phyloP scores from a whole-genome alignment of 2,888 invertebrate genomes.

The Cetonia aurata region DNA sequence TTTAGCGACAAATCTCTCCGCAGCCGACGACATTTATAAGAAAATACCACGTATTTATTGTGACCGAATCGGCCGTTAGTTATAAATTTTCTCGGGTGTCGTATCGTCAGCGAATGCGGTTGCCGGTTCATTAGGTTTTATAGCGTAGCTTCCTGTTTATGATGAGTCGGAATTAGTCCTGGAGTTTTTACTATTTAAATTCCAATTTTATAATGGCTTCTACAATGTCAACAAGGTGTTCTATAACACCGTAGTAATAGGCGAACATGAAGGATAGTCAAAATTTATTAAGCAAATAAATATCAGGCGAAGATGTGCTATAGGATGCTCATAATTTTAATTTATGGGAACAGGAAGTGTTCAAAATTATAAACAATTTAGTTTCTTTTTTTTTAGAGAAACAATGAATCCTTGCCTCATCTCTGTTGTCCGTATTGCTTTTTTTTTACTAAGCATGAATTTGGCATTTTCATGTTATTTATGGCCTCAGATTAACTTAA shows the following conservation, averaged over 20 bases:
- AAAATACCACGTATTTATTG: conserved; percentile 33
- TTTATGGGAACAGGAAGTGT: no score
- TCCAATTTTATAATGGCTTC: conserved; percentile 24
- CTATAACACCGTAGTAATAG: conserved; percentile 6
- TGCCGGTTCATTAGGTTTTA: conserved; percentile 27
- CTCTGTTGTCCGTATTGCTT: no score
- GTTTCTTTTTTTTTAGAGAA: no score
- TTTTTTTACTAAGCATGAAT: no score
- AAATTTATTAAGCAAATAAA: not conserved
- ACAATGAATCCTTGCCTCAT: not conserved
- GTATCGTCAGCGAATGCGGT: not conserved
- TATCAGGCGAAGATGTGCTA: not conserved
- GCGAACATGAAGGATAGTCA: not conserved
- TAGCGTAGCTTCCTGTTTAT: conserved; percentile 28
- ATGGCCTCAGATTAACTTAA: no score
- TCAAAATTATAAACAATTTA: no score
- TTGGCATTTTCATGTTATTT: no score
- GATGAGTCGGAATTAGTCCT: not conserved
- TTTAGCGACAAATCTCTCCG: conserved; percentile 33
- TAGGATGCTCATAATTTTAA: no score
- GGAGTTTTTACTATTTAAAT: conserved; percentile 21
- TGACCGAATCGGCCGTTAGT: conserved; percentile 8
- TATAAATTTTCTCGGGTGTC: conserved; percentile 17
- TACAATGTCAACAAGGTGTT: conserved; percentile 19
- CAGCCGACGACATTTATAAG: conserved; percentile 26